Percentiles rank a stretch among this genome's conserved stretches.
Conservation (phyloP, 1,140 invertebrate genomes). For the Lasioglossum baleicum region DNA sequence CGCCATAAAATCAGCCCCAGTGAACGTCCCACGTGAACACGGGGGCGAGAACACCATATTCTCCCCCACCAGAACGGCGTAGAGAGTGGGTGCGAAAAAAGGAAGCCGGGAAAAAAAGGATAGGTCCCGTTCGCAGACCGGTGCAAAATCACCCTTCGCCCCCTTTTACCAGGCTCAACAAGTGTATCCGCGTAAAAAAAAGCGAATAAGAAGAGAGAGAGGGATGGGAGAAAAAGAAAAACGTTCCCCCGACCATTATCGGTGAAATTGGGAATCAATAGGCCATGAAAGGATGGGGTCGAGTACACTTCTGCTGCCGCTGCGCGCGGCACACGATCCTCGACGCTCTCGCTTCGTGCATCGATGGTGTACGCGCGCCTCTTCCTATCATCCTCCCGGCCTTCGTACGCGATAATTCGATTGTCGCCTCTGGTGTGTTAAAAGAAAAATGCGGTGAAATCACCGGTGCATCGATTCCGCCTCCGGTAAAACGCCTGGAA, state of each 20-base stretch:
- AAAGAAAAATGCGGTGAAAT: slow-evolving; percentile 48
- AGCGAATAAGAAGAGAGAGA: neutral
- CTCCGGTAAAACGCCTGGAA: neutral
- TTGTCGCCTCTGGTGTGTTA: slow-evolving; percentile 52
- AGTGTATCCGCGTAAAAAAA: slow-evolving; percentile 75
- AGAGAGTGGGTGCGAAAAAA: slow-evolving; percentile 38
- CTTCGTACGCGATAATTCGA: slow-evolving; percentile 58
- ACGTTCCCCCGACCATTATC: slow-evolving; percentile 71
- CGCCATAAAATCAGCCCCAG: slow-evolving; percentile 71
- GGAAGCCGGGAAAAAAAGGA: slow-evolving; percentile 48
- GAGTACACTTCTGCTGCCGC: slow-evolving; percentile 39
- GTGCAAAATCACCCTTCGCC: slow-evolving; percentile 64
- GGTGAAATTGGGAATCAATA: slow-evolving; percentile 79
- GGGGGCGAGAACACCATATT: slow-evolving; percentile 71
- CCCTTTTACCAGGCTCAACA: slow-evolving; percentile 71
- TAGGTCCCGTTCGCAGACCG: slow-evolving; percentile 63
- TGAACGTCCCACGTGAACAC: slow-evolving; percentile 69
- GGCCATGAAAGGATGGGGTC: slow-evolving; percentile 70
- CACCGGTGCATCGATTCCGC: slow-evolving; percentile 22
- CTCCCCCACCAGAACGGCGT: slow-evolving; percentile 36
- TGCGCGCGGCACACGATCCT: slow-evolving; percentile 46
- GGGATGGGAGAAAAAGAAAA: no score
- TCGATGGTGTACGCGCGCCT: slow-evolving; percentile 29
- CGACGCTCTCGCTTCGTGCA: slow-evolving; percentile 40
- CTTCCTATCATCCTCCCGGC: slow-evolving; percentile 4